These are phyloP conservation scores for Lithodes maja DNA, from an alignment of 2,888 invertebrate species.

Conservation along the genomic window DNA sequence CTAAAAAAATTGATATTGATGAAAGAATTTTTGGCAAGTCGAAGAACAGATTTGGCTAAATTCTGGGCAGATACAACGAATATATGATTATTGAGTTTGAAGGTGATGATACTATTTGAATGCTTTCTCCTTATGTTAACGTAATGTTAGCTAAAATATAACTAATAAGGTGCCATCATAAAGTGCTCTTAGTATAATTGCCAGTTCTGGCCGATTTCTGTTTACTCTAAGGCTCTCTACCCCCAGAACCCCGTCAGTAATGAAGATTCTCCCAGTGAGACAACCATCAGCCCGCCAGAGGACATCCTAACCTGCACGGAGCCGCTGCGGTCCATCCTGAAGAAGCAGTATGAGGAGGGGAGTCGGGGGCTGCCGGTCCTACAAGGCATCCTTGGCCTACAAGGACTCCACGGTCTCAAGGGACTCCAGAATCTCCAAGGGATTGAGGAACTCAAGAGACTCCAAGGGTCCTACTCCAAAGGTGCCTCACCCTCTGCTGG, in stretches of 20 bases:
- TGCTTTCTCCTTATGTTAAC: too few relatives aligned
- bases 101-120: too few relatives aligned
- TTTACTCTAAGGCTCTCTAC: neutral
- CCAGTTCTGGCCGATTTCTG: too few relatives aligned
- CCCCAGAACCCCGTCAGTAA: neutral
- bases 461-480: conserved; percentile 47
- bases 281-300: conserved; percentile 5
- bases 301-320: conserved; percentile 21
- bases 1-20: too few relatives aligned
- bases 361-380: conserved; percentile 42
- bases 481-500: conserved; percentile 26
- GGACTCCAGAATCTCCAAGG: conserved; percentile 24
- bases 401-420: conserved; percentile 31
- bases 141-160: too few relatives aligned
- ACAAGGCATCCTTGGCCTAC: conserved; percentile 29
- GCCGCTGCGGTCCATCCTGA: conserved; percentile 53
- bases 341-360: conserved; percentile 52
- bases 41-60: too few relatives aligned
- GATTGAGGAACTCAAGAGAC: conserved; percentile 19
- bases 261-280: neutral
- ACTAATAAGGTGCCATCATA: too few relatives aligned
- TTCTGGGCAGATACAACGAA: too few relatives aligned
- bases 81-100: too few relatives aligned
- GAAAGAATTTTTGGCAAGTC: too few relatives aligned
- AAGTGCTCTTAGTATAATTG: too few relatives aligned